Evolutionary conservation across 2,113 vertebrate species (phyloP), one percentile per base, ranked within the genome.

Genomic region (Hemiprocne comata): DNA sequence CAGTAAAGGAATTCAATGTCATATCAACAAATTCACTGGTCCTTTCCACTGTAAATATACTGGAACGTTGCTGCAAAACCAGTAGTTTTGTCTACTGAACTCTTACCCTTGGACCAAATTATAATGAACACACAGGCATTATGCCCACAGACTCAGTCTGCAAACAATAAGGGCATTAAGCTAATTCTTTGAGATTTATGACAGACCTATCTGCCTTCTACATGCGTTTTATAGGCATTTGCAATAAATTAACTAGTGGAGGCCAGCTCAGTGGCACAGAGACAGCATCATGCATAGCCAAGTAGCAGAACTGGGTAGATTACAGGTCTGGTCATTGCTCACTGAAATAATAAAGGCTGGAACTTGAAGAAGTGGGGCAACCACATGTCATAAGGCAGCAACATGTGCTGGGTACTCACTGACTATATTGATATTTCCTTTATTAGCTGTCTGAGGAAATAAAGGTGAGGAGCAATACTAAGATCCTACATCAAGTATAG

Each of bases 171-270:
- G 72, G 96, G 19, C 75, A 84, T 85, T 94, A 84, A 87, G 86
- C 70, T 95, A 95, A 94, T 95, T 94, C 81, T 79, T 72, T 20
- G 80, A 96, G 96, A 97, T 96, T 96, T 96, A 97, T 93, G 93
- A 65, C 87, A 93, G 95, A 96, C 91, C 96, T 96, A 57, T 83
- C 67, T 96, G 92, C 91, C 94, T 97, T 90, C 92, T 84, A 94
- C 95, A 94, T 57, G 60, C 61, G 87, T 97, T 95, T 95, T 96
- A 96, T 89, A 89, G 89, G 75, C 86, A 95, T 95, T 97, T 97
- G 85, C 90, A 96, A 96, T 96, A 97, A 96, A 97, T 98, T 96
- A 96, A 85, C 69, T 67, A 31, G 83, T 46, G 78, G 57, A 93
- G 84, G 87, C 75, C 90, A 94, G 57, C 75, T 95, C 46, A 62